Conservation (phyloP, 2,888 invertebrate species). For the Chesias legatella region DNA sequence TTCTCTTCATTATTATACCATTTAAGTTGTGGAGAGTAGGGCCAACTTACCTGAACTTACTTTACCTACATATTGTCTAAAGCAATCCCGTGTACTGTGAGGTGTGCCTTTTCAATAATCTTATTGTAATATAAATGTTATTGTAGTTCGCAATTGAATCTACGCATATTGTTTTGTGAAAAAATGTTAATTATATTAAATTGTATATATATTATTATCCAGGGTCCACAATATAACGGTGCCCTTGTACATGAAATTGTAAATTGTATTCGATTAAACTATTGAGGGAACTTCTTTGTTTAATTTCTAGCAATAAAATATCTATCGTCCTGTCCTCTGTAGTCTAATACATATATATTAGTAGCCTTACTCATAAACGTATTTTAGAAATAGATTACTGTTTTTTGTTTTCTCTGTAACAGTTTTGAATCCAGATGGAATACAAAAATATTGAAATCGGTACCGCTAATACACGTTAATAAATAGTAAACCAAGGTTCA, state of each 20-base stretch:
- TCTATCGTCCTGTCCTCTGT: too few species aligned
- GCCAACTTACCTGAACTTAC: too few species aligned
- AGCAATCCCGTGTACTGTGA: slow-evolving; percentile 19
- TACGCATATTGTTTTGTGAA: slow-evolving; percentile 36
- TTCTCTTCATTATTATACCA: too few species aligned
- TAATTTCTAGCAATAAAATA: slow-evolving; percentile 4
- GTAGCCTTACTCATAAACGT: too few species aligned
- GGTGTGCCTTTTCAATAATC: slow-evolving; percentile 51
- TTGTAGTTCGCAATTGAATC: slow-evolving; percentile 29
- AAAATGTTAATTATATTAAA: slow-evolving; percentile 28
- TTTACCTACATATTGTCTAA: slow-evolving; percentile 10
- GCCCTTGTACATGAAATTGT: slow-evolving; percentile 60
- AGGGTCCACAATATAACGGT: slow-evolving; percentile 35
- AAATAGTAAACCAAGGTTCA: neutral
- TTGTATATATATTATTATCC: slow-evolving; percentile 25
- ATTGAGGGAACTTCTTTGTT: slow-evolving; percentile 15
- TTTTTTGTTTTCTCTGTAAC: too few species aligned
- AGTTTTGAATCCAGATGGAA: too few species aligned
- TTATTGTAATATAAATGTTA: slow-evolving; percentile 42
- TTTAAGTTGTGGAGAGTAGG: too few species aligned
- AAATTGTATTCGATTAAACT: slow-evolving; percentile 67
- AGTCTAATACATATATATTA: too few species aligned
- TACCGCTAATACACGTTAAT: too few species aligned
- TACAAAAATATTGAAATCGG: too few species aligned
- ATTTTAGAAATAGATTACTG: too few species aligned